Base-by-base conservation (phyloP, 1,140 invertebrate genomes). In the Hyposmocoma kahamanoa region DNA sequence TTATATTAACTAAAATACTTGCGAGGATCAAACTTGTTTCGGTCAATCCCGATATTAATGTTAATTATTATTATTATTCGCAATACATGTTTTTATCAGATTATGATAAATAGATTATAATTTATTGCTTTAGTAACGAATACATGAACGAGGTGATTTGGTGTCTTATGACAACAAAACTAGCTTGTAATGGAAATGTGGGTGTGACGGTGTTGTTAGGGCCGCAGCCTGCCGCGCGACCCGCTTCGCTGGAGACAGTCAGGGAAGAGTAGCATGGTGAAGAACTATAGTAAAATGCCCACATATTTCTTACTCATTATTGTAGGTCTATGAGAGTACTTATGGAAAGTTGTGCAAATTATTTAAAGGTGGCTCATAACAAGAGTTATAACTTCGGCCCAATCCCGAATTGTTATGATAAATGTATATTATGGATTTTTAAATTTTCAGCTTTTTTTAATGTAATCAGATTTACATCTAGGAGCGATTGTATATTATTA, bases 361-460 rank as follows among this genome's bases (percentile, higher is more conserved):
- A 50, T 56, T 42, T 59, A 55, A 60, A 50, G 53, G 41, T 49
- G 59, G 62, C 65, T 66, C 46, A 51, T 52, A 48, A 56, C 43
- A 46, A 59, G 48, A 48, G 48, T 56, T 50, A 53, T 51, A 57
- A 59, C 50, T 44, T 58, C 58, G 59, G 57, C 50, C 56, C 52
- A 59, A 70, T 58, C 57, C 60, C 62, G 53, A 67, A 60, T 74
- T 67, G 64, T 75, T 72, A 66, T 59, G 62, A 45, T 56, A 69
- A 66, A 65, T 77, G 73, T 77, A 77, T 77, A 71, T 72, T 69
- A 69, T 73, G 72, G 56, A 74, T 72, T 74, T 73, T 63, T 72
- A 68, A 75, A 73, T 73, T 76, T 72, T 69, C 70, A 69, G 75
- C 75, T 79, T 79, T 79, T 73, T 73, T 79, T 56, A 72, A 68